Evolutionary conservation across 2,797 vertebrate genomes (phyloP).

Genomic region (Sibirionetta formosa): DNA sequence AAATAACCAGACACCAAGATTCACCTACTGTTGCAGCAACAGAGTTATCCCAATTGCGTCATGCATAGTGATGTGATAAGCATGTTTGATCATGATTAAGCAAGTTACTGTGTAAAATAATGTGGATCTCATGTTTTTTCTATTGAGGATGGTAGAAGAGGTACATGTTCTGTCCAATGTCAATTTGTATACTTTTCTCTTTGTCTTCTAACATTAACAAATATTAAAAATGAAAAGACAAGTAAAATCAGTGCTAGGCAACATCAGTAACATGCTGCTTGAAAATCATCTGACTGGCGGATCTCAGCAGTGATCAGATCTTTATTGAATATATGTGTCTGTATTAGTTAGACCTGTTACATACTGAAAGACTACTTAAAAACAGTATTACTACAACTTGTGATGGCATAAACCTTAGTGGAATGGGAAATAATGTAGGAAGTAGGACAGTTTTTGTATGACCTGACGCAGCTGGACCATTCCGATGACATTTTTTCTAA

Average conservation of each 20-base stretch:
- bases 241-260: not conserved
- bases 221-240: not conserved
- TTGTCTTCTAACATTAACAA: not conserved
- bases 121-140: not conserved
- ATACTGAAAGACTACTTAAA: not conserved
- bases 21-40: not conserved
- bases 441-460: not conserved
- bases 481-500: not conserved
- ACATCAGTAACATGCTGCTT: rapidly evolving
- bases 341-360: not conserved
- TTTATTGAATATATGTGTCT: not conserved
- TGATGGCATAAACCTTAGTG: not conserved
- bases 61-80: not conserved
- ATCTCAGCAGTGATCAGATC: not conserved
- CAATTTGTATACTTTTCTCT: not conserved
- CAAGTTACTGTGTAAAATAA: not conserved
- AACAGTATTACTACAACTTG: not conserved
- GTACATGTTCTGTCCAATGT: not conserved
- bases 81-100: constrained; percentile 7
- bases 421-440: not conserved
- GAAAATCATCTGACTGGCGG: not conserved
- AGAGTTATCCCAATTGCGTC: not conserved
- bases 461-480: not conserved
- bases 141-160: not conserved
- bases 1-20: constrained; percentile 11